A percentile compares a stretch with the other conserved stretches of the same genome.
These are phyloP conservation scores for Platynereis dumerilii DNA, from an alignment of 2,888 invertebrate species.

Conservation along the genomic window DNA sequence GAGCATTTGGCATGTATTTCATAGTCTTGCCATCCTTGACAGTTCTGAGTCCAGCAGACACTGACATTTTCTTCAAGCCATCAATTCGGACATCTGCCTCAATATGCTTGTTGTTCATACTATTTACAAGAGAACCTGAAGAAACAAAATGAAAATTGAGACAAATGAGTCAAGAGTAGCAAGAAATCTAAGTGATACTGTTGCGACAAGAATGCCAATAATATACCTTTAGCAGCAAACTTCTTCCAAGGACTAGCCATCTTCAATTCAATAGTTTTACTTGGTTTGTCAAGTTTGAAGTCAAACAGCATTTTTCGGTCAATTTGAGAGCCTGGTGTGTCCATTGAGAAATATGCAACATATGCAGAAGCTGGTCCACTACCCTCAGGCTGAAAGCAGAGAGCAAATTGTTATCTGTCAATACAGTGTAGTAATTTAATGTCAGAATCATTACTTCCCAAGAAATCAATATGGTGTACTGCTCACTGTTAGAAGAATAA, in stretches of 20 bases:
- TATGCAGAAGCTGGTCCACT: constrained; percentile 10
- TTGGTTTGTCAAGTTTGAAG: constrained; percentile 46
- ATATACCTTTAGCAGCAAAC: constrained; percentile 43
- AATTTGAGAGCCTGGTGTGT: constrained; percentile 81
- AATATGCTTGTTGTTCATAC: constrained; percentile 70
- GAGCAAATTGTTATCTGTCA: no score
- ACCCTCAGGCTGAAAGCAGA: constrained; percentile 4
- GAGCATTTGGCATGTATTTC: not conserved
- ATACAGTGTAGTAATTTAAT: constrained; percentile 66
- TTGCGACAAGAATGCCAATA: no score
- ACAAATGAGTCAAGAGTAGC: no score
- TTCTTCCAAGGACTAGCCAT: constrained; percentile 58
- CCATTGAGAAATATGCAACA: constrained; percentile 67
- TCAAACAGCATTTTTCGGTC: constrained; percentile 68
- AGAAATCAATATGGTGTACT: no score
- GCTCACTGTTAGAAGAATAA: no score
- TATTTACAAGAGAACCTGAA: constrained; percentile 59
- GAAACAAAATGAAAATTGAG: no score
- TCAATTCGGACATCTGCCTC: constrained; percentile 57
- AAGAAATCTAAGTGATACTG: no score
- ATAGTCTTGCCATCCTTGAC: not conserved
- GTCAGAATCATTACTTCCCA: no score
- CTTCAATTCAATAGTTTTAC: constrained; percentile 42
- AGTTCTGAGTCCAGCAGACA: not conserved
- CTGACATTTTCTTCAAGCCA: not conserved